Percentiles rank a stretch among this genome's conserved stretches.
phyloP scores from a whole-genome alignment of 2,888 invertebrate genomes.

The Steromphala cineraria region DNA sequence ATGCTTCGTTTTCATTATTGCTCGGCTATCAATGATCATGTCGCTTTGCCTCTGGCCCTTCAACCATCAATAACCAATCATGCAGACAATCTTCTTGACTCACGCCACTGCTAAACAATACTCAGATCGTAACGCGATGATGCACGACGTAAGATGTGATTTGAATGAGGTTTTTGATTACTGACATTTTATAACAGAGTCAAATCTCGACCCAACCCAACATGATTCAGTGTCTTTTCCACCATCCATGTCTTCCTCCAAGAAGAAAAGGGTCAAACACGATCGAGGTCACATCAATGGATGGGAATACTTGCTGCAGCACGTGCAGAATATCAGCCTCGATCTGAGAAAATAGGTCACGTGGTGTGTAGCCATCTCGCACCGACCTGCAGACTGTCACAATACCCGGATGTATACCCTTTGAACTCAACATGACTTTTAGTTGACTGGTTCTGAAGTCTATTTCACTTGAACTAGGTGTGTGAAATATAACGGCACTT shows the following conservation, averaged over 20 bases:
- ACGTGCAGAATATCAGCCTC: not conserved
- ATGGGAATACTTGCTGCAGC: not conserved
- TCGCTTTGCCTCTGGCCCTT: too few species aligned
- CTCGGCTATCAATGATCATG: too few species aligned
- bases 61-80: too few species aligned
- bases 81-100: too few species aligned
- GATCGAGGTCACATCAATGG: not conserved
- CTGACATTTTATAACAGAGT: too few species aligned
- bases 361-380: slow-evolving; percentile 11
- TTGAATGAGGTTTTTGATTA: too few species aligned
- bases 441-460: not conserved
- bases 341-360: not conserved
- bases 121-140: too few species aligned
- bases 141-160: too few species aligned
- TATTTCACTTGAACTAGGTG: not conserved
- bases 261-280: not conserved
- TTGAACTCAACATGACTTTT: not conserved
- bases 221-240: not conserved
- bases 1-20: too few species aligned
- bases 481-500: not conserved
- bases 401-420: not conserved
- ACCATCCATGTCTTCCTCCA: not conserved
- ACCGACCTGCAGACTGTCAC: slow-evolving; percentile 15
- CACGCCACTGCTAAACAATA: too few species aligned
- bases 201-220: too few species aligned